Evolutionary conservation across 2,888 invertebrate species (phyloP).

Genomic region (Hipparchia semele): DNA sequence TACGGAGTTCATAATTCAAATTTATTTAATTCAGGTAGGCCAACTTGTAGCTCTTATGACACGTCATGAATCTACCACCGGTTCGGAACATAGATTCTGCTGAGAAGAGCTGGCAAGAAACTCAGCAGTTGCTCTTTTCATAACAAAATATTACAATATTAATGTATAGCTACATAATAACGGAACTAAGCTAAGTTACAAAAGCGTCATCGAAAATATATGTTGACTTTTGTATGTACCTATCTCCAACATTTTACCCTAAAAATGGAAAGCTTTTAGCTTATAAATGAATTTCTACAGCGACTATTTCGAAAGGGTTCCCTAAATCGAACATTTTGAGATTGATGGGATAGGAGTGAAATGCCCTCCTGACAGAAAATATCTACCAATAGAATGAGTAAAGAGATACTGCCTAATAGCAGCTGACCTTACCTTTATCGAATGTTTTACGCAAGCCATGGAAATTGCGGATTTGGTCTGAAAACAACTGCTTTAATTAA

Average conservation of each 20-base stretch:
- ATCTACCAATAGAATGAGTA: not conserved
- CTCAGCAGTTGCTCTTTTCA: too few relatives aligned
- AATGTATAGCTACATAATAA: not conserved
- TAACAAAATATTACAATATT: too few relatives aligned
- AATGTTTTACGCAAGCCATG: not conserved
- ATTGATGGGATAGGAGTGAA: not conserved
- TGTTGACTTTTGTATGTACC: not conserved
- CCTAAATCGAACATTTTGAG: slow-evolving; percentile 29
- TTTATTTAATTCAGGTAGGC: not conserved
- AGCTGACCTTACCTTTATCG: not conserved
- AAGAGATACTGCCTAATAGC: not conserved
- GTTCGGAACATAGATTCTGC: too few relatives aligned
- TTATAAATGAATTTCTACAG: slow-evolving; percentile 69
- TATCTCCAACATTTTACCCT: slow-evolving; percentile 51
- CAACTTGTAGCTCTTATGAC: too few relatives aligned
- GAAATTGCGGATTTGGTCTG: not conserved
- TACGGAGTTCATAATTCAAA: too few relatives aligned
- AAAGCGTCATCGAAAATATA: not conserved
- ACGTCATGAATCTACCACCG: too few relatives aligned
- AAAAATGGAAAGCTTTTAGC: slow-evolving; percentile 76
- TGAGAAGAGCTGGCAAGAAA: too few relatives aligned
- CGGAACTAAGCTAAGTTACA: not conserved
- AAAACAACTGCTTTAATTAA: slow-evolving; percentile 12
- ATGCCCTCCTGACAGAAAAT: not conserved
- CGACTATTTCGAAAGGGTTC: slow-evolving; percentile 45